A percentile compares a stretch with the other conserved stretches of the same genome.
Evolutionary conservation across 2,888 invertebrate species (phyloP).

Genomic region (Elaeidobius kamerunicus): DNA sequence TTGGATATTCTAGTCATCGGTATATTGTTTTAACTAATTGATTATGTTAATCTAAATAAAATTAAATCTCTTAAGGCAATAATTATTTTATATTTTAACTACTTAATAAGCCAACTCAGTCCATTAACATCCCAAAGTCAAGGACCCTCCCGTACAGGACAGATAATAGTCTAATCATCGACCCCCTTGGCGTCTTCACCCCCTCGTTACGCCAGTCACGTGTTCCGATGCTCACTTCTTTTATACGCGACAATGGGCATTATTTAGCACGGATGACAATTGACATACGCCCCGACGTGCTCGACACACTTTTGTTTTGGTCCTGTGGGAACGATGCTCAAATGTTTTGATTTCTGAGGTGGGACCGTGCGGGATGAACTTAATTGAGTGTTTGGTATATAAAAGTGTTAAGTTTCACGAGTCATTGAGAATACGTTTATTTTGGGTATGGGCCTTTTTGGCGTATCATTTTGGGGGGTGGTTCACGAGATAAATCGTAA

Average conservation of each 20-base stretch:
- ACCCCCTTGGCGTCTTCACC: conserved; percentile 19
- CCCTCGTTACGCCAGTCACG: conserved; percentile 35
- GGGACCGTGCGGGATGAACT: conserved; percentile 35
- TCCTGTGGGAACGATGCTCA: conserved; percentile 43
- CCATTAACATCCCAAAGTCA: conserved; percentile 32
- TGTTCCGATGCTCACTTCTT: conserved; percentile 49
- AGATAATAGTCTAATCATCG: conserved; percentile 34
- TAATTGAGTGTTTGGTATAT: conserved; percentile 39
- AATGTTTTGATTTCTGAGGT: conserved; percentile 44
- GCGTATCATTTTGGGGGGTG: not conserved
- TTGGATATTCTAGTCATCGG: no score
- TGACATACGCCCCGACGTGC: conserved; percentile 47
- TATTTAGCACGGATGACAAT: conserved; percentile 48
- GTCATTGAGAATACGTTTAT: conserved; percentile 3
- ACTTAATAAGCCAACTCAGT: conserved; percentile 10
- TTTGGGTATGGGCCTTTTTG: not conserved
- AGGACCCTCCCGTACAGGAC: conserved; percentile 32
- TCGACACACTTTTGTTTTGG: conserved; percentile 35
- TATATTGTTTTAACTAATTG: no score
- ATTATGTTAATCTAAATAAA: no score
- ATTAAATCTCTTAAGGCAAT: no score
- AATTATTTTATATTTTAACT: no score
- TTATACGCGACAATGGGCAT: conserved; percentile 47
- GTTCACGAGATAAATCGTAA: conserved; percentile 9
- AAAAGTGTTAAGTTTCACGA: conserved; percentile 1